phyloP scores from a whole-genome alignment of 2,113 vertebrate genomes.

The Cebus imitator region DNA sequence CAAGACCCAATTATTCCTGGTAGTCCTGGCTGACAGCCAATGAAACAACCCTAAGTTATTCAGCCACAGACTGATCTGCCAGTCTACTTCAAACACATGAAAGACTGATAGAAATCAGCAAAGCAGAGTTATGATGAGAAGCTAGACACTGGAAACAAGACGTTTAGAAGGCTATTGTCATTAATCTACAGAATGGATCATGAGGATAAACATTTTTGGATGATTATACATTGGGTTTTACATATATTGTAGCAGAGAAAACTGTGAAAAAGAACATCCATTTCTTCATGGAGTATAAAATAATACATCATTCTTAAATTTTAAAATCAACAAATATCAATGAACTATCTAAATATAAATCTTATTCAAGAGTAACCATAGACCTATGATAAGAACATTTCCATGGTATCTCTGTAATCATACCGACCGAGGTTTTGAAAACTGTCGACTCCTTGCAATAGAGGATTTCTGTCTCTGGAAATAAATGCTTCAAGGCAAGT shows the following conservation, averaged over 20 bases:
- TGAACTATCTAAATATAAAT: background rate
- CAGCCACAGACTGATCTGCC: background rate
- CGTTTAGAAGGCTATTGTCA: background rate
- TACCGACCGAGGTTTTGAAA: background rate
- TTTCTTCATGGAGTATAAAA: background rate
- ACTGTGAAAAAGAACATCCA: background rate
- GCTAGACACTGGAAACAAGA: background rate
- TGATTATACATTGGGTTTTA: background rate
- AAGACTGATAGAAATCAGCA: background rate
- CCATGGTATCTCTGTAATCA: background rate
- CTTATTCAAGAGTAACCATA: background rate
- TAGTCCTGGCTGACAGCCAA: no score
- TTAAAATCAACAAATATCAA: background rate
- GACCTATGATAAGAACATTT: background rate
- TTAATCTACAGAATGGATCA: background rate
- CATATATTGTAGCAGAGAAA: background rate
- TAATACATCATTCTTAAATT: background rate
- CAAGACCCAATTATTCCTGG: background rate
- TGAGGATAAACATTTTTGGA: background rate
- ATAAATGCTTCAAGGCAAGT: background rate
- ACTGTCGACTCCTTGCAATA: background rate
- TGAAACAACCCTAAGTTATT: background rate
- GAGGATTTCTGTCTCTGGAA: background rate
- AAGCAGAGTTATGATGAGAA: background rate
- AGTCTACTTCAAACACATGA: background rate